Evolutionary conservation across 2,113 vertebrate species (phyloP), one percentile per base, ranked within the genome.

Genomic region (Oryzias curvinotus): DNA sequence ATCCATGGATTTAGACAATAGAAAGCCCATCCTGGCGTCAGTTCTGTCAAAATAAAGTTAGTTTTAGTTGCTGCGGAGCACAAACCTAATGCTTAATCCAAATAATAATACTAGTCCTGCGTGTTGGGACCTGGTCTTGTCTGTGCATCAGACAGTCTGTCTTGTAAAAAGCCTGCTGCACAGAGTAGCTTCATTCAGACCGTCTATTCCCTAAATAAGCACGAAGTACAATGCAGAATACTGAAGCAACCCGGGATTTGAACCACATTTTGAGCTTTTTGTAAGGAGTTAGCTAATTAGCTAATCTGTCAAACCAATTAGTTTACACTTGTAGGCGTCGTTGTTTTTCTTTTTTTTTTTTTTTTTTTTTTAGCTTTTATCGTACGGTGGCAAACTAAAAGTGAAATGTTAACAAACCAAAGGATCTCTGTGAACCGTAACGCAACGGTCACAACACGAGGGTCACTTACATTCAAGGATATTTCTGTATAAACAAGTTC

Each of bases 1-100:
- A 42, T 90, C 94, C 91, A 94, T 69, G 41, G 90, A 81, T 73
- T 94, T 95, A 0, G 94, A 96, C 21, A 94, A 90, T 1, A 95
- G 8, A 45, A 94, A 90, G 1, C 95, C 94, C 96, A 95, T 93
- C 23, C 48, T 83, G 50, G 51, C 64, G 62, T 70, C 69, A 57
- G 30, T 7, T 5, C 52, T 41, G 81, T 7, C 18, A 1, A 26
- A 26, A 69, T 7, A 44, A 63, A 4, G 59, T 0, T 53, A 21
- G 74, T 5, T n/a, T 16, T 21, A 23, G 10, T 5, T 60, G 51
- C 7, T 16, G 50, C 5, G 61, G 49, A 21, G 7, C 49, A 68
- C 30, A 36, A 36, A 12, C 30, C 30, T 8, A 36, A 36, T 36
- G 7, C 30, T 1, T 36, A 8, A 2, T 36, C 30, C 2, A 36